Percentiles rank a stretch among this genome's conserved stretches.
Evolutionary conservation across 2,113 vertebrate species (phyloP).

Genomic region (Dryoscopus gambensis): DNA sequence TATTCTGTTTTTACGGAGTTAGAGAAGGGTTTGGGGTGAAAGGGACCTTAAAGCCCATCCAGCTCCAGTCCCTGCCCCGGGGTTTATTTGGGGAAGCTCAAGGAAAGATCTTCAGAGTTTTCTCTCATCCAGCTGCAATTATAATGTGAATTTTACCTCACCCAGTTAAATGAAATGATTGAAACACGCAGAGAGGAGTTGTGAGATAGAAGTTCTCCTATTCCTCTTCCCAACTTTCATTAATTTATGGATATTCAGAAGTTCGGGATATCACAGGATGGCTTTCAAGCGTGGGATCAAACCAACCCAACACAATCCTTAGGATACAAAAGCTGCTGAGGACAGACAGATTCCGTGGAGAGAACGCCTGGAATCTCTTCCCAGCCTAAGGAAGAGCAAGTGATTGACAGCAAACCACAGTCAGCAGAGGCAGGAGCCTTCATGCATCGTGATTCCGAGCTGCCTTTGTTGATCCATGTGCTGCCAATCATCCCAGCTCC

Average conservation of each 20-base stretch:
- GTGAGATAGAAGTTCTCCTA: background rate
- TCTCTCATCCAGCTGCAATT: background rate
- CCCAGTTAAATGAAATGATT: background rate
- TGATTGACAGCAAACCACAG: background rate
- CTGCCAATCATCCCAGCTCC: background rate
- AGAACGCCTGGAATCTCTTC: background rate
- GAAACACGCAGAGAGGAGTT: background rate
- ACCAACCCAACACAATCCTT: background rate
- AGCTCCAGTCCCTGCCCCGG: background rate
- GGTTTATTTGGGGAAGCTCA: background rate
- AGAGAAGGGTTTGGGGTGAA: background rate
- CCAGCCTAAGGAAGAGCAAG: background rate
- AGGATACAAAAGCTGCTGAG: background rate
- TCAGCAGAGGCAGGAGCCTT: background rate
- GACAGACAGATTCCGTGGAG: background rate
- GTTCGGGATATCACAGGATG: background rate
- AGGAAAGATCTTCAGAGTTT: background rate
- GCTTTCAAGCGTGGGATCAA: background rate
- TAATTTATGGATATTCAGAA: background rate
- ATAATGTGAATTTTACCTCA: background rate
- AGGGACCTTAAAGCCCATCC: background rate
- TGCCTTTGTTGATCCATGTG: background rate
- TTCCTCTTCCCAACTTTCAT: background rate
- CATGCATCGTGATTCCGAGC: background rate
- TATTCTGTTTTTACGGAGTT: background rate